Percentiles rank a stretch among this genome's conserved stretches.
phyloP scores from a whole-genome alignment of 2,113 vertebrate species.

The Gila orcuttii region DNA sequence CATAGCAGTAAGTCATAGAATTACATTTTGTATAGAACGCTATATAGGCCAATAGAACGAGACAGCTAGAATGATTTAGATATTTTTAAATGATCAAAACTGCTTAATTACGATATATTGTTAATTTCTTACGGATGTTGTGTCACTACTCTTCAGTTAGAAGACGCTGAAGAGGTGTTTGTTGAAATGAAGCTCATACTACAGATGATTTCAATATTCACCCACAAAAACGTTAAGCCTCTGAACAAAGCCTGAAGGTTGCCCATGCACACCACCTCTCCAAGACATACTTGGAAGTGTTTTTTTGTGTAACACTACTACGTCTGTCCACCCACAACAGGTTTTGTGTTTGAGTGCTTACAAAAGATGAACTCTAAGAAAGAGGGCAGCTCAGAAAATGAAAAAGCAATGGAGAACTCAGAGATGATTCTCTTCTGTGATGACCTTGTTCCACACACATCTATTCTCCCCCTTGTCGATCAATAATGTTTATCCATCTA shows the following conservation, averaged over 20 bases:
- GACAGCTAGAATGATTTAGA: no score
- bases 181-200: background rate
- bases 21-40: no score
- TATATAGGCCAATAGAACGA: background rate
- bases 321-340: background rate
- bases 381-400: background rate
- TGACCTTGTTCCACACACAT: background rate
- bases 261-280: background rate
- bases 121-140: background rate
- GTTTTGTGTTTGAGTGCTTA: background rate
- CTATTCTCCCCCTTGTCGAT: background rate
- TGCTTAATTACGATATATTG: background rate
- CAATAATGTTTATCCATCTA: background rate
- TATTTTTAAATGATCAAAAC: background rate
- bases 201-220: background rate
- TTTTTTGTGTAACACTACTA: background rate
- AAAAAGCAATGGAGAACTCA: background rate
- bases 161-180: background rate
- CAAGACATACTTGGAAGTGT: background rate
- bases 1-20: background rate
- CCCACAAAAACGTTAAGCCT: background rate
- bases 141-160: background rate
- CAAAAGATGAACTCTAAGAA: background rate
- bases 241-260: background rate
- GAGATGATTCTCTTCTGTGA: background rate